Base-by-base conservation (phyloP, 2,888 invertebrate species). In the Campaea margaritaria region DNA sequence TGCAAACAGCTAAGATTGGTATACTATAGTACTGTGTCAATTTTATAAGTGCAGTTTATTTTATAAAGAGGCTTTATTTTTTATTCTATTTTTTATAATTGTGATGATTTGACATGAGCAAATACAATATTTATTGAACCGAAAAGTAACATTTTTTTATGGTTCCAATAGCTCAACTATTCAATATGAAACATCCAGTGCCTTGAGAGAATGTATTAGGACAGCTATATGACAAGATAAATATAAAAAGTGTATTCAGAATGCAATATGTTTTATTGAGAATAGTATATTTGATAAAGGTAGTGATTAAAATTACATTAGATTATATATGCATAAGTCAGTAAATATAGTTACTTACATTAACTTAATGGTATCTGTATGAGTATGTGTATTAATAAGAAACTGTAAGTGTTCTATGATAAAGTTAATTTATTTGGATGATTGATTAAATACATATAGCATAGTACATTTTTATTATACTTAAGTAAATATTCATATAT, bases 281-380 rank as follows among this genome's bases (percentile, higher is more conserved):
- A 78, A 58, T 60, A 64, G 68, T 83, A 83, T 85, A 83, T 84
- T 83, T 83, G 79, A 83, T 83, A 85, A 51, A 54, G 28, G 50
- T 57, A 41, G n/a, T 21, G 7, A 54, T 21, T 15, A 52, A 58
- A 34, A 34, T 14, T 48, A 53, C 31, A 39, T 49, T 59, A 58
- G 21, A 48, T 1, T 44, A 38, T 36, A 47, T 31, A 9, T 53
- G 51, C 56, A 53, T 61, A 53, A 50, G 36, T 51, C 13, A 36
- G 39, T 44, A 12, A 12, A 7, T 31, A 31, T 31, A 39, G 36
- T 28, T 53, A 57, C 56, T 28, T 53, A 47, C 38, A 38, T 28
- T 28, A 58, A 16, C 10, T 16, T 11, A 36, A 12, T 45, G 21
- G 10, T 12, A 43, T 28, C n/a, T 39, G 47, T 48, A 36, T 27